Percentiles rank a stretch among this genome's conserved stretches.
Conservation (phyloP, 2,797 vertebrate species). For the Molothrus ater region DNA sequence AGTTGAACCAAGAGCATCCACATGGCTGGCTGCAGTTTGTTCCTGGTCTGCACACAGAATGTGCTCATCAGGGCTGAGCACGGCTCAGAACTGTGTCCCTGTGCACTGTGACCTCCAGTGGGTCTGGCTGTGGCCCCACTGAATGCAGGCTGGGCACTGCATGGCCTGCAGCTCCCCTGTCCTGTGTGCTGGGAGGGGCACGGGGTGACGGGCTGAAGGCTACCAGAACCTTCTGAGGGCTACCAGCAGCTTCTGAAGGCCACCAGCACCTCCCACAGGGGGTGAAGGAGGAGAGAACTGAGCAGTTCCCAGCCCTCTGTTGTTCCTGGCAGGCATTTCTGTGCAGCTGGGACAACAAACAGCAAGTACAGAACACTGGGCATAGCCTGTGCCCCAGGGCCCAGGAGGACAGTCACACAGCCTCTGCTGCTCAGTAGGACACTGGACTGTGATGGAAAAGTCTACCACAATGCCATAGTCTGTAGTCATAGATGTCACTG, state of each 20-base stretch:
- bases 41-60: background rate
- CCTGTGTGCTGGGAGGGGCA: rapidly evolving
- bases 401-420: background rate
- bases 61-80: background rate
- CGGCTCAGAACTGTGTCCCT: background rate
- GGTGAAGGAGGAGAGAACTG: background rate
- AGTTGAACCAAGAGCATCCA: background rate
- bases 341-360: conserved; percentile 20
- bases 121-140: background rate
- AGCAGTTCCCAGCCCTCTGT: background rate
- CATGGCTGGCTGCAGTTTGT: rapidly evolving
- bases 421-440: background rate
- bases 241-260: background rate
- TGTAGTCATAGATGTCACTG: background rate
- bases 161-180: background rate
- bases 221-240: background rate
- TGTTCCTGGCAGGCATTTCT: background rate
- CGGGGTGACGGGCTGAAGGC: background rate
- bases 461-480: background rate
- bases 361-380: background rate
- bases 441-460: background rate
- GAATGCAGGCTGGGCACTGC: rapidly evolving
- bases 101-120: rapidly evolving
- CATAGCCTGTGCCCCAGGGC: background rate
- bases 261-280: background rate